phyloP scores from a whole-genome alignment of 2,797 vertebrate species.

The Scolopax rusticola region DNA sequence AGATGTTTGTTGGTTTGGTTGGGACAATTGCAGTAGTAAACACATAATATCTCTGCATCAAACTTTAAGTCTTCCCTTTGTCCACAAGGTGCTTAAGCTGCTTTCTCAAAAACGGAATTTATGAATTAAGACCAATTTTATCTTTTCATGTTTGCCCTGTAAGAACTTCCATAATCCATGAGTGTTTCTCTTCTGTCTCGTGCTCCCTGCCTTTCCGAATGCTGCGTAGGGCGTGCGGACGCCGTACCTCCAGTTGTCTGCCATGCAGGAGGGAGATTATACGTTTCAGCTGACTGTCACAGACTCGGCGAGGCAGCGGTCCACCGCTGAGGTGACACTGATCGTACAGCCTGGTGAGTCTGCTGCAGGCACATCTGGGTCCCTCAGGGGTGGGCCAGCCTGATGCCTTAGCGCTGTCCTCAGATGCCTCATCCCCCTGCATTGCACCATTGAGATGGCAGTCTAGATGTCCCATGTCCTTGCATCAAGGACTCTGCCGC shows the following conservation, averaged over 20 bases:
- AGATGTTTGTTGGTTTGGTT: neutral
- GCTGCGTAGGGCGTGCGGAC: conserved; percentile 73
- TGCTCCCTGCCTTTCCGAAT: accelerated
- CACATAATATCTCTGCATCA: neutral
- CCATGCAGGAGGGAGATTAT: conserved; percentile 83
- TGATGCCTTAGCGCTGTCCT: accelerated
- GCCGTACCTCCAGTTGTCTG: conserved; percentile 79
- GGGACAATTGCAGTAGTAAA: neutral
- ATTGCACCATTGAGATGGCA: neutral
- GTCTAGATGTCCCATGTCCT: neutral
- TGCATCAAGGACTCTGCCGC: neutral
- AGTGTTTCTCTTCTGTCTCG: neutral
- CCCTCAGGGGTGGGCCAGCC: neutral
- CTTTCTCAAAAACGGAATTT: neutral
- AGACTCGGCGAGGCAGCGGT: conserved; percentile 80
- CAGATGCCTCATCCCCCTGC: accelerated
- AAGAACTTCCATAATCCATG: neutral
- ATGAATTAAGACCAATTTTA: neutral
- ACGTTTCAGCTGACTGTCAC: conserved; percentile 82
- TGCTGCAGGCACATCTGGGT: neutral
- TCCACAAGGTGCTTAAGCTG: neutral
- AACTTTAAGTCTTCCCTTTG: neutral
- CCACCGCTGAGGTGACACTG: conserved; percentile 78
- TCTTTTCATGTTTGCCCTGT: neutral
- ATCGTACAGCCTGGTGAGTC: conserved; percentile 82